Conservation (phyloP, 2,113 vertebrate genomes). For the Pterophyllum scalare region DNA sequence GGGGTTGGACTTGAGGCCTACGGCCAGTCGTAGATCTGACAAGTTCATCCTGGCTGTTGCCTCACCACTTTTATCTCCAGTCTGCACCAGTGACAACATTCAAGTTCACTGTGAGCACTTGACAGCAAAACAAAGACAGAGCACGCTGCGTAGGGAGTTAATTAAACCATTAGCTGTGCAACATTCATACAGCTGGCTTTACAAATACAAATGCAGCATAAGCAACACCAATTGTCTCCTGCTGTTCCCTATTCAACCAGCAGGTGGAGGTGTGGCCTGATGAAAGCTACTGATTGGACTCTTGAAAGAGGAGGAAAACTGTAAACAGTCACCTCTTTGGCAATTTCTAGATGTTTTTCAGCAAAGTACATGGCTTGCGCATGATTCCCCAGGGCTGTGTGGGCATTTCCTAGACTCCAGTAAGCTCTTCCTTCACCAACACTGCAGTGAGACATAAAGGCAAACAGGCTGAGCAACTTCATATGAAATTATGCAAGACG, state of each 20-base stretch:
- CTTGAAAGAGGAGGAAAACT: constrained; percentile 25
- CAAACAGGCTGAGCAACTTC: constrained; percentile 53
- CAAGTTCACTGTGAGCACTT: background rate
- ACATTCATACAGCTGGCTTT: background rate
- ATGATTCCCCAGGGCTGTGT: constrained; percentile 95
- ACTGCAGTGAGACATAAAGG: constrained; percentile 77
- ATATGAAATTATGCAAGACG: constrained; percentile 40
- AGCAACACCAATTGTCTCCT: background rate
- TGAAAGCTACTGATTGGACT: background rate
- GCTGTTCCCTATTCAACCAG: constrained; percentile 40
- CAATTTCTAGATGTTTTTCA: constrained; percentile 96
- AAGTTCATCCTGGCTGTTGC: constrained; percentile 92
- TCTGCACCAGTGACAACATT: constrained; percentile 60
- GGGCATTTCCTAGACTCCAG: constrained; percentile 98
- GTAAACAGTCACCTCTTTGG: constrained; percentile 88
- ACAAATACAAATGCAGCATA: background rate
- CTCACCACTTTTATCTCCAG: constrained; percentile 90
- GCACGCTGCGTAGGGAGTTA: background rate
- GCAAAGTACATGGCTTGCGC: constrained; percentile 94
- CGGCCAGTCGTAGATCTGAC: constrained; percentile 92
- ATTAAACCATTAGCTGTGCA: background rate
- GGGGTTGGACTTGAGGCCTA: constrained; percentile 82
- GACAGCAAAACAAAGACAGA: background rate
- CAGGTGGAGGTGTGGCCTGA: constrained; percentile 53
- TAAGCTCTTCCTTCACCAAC: constrained; percentile 94